Evolutionary conservation across 2,888 invertebrate genomes (phyloP).

Genomic region (Arge pagana): DNA sequence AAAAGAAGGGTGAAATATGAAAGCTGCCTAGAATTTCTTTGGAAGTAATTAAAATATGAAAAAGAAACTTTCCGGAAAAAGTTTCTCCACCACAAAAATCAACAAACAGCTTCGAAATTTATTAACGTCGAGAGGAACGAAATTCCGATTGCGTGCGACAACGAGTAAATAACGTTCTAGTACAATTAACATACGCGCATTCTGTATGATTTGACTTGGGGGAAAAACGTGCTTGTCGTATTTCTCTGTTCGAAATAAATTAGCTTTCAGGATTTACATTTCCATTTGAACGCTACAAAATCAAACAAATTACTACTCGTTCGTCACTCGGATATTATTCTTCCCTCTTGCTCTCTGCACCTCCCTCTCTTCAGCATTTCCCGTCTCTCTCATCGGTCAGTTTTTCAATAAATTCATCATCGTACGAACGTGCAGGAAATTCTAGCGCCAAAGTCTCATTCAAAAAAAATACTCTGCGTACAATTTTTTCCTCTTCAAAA

Average conservation of each 20-base stretch:
- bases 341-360: conserved; percentile 11
- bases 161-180: conserved; percentile 43
- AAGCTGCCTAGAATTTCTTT: conserved; percentile 8
- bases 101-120: no score
- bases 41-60: conserved; percentile 3
- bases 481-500: no score
- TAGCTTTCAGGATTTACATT: conserved; percentile 51
- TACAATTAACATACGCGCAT: conserved; percentile 46
- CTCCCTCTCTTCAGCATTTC: not conserved
- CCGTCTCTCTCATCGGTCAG: not conserved
- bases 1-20: conserved; percentile 1
- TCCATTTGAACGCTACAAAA: conserved; percentile 41
- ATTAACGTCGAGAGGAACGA: not conserved
- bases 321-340: conserved; percentile 19
- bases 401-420: no score
- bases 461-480: no score
- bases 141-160: conserved; percentile 1
- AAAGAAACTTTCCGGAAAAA: not conserved
- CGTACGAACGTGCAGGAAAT: no score
- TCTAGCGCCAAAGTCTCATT: no score
- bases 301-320: conserved; percentile 47
- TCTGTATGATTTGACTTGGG: conserved; percentile 41
- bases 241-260: conserved; percentile 42
- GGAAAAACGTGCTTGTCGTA: conserved; percentile 28
- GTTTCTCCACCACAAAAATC: no score